These are phyloP conservation scores for Agrenia bidenticulata DNA, from an alignment of 2,888 invertebrate genomes.

Conservation along the genomic window DNA sequence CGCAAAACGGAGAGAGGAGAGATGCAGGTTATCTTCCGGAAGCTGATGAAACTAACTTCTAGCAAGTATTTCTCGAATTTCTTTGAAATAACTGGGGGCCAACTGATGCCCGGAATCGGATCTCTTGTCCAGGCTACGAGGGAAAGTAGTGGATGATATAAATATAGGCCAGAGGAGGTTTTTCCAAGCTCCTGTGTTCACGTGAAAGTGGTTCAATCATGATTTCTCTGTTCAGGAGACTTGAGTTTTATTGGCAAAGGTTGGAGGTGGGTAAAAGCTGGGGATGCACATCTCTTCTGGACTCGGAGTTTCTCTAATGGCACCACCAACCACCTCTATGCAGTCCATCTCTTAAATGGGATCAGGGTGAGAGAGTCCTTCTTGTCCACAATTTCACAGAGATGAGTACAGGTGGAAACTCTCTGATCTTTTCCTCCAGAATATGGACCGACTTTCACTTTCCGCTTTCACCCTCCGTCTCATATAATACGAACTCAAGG, in stretches of 20 bases:
- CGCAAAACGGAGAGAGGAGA: constrained; percentile 22
- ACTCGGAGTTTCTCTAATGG: background rate
- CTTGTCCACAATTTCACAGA: background rate
- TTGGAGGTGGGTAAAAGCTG: background rate
- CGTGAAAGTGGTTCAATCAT: too few relatives aligned
- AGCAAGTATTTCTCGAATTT: background rate
- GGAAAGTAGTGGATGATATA: too few relatives aligned
- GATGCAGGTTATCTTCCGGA: constrained; percentile 50
- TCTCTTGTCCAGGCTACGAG: too few relatives aligned
- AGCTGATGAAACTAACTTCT: constrained; percentile 36
- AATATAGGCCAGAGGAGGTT: background rate
- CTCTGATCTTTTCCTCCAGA: background rate
- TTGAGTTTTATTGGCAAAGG: background rate
- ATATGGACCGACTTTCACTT: background rate
- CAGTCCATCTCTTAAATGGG: constrained; percentile 1
- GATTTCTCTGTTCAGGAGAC: background rate
- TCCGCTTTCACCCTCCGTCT: background rate
- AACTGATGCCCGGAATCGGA: too few relatives aligned
- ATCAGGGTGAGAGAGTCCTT: background rate
- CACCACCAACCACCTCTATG: background rate
- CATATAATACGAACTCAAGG: background rate
- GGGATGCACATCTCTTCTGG: background rate
- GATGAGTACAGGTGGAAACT: constrained; percentile 13
- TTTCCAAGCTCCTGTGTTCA: too few relatives aligned
- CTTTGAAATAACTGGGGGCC: too few relatives aligned